A percentile compares a stretch with the other conserved stretches of the same genome.
phyloP scores from a whole-genome alignment of 2,797 vertebrate genomes.

The Eupleurogrammus muticus region DNA sequence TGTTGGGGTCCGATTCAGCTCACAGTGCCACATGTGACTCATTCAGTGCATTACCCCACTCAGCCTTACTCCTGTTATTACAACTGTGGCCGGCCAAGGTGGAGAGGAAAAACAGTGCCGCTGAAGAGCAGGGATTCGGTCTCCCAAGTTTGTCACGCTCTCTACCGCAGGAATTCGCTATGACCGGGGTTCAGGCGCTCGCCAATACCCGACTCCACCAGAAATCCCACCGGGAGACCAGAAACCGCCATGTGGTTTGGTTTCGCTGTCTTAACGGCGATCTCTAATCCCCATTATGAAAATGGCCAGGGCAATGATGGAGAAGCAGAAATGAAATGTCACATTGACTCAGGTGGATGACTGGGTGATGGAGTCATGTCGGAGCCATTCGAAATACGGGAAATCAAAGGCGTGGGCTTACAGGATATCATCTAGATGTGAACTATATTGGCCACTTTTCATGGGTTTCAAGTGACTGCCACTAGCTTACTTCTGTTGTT shows the following conservation, averaged over 20 bases:
- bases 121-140: conserved; percentile 30
- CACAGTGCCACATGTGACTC: conserved; percentile 55
- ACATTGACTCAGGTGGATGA: conserved; percentile 55
- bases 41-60: conserved; percentile 58
- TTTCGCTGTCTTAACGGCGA: conserved; percentile 68
- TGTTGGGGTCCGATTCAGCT: conserved; percentile 52
- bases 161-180: conserved; percentile 62
- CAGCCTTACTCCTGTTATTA: conserved; percentile 53
- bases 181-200: conserved; percentile 60
- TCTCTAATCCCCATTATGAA: conserved; percentile 59
- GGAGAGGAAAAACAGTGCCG: conserved; percentile 21
- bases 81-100: conserved; percentile 38
- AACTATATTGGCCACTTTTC: conserved; percentile 15
- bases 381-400: conserved; percentile 29
- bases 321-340: conserved; percentile 63
- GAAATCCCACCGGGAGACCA: conserved; percentile 57
- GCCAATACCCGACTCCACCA: conserved; percentile 61
- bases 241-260: conserved; percentile 62
- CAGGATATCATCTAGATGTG: conserved; percentile 11
- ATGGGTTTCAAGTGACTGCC: not conserved
- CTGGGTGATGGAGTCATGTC: conserved; percentile 43
- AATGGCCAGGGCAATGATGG: conserved; percentile 65
- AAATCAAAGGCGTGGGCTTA: conserved; percentile 1
- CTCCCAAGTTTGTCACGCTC: conserved; percentile 62
- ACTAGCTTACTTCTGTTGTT: too few species aligned